A percentile compares a stretch with the other conserved stretches of the same genome.
phyloP scores from a whole-genome alignment of 2,888 invertebrate species.

The Disparrhopalites patrizii region DNA sequence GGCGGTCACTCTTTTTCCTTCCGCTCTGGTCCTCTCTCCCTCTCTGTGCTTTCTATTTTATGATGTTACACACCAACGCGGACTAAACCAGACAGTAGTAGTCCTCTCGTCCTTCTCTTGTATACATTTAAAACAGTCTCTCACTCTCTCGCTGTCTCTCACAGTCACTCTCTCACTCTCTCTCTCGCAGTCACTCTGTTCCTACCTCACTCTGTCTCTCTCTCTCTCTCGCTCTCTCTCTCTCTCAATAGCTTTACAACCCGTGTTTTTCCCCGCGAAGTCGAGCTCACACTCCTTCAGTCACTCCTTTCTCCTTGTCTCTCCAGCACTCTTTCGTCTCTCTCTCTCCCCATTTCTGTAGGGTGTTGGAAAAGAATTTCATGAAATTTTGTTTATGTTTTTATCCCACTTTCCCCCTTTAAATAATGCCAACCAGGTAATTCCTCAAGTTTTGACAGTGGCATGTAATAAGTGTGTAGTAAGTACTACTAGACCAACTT shows the following conservation, averaged over 20 bases:
- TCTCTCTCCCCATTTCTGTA: too few relatives aligned
- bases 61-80: background rate
- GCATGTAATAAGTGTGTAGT: background rate
- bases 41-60: too few relatives aligned
- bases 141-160: too few relatives aligned
- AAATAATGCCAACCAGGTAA: background rate
- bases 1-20: slow-evolving; percentile 8
- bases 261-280: too few relatives aligned
- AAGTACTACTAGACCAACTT: background rate
- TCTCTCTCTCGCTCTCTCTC: too few relatives aligned
- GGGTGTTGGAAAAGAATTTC: background rate
- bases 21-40: slow-evolving; percentile 2
- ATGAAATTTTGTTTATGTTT: background rate
- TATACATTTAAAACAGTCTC: slow-evolving; percentile 5
- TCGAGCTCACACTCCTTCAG: too few relatives aligned
- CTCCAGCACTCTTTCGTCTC: background rate
- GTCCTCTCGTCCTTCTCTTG: too few relatives aligned
- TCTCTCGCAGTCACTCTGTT: too few relatives aligned
- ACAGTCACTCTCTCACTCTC: too few relatives aligned
- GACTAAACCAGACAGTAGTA: background rate
- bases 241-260: too few relatives aligned
- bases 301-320: background rate
- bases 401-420: background rate
- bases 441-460: background rate
- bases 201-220: too few relatives aligned